Evolutionary conservation across 2,888 invertebrate genomes (phyloP).

Genomic region (Spatulosminthurus flaviceps): DNA sequence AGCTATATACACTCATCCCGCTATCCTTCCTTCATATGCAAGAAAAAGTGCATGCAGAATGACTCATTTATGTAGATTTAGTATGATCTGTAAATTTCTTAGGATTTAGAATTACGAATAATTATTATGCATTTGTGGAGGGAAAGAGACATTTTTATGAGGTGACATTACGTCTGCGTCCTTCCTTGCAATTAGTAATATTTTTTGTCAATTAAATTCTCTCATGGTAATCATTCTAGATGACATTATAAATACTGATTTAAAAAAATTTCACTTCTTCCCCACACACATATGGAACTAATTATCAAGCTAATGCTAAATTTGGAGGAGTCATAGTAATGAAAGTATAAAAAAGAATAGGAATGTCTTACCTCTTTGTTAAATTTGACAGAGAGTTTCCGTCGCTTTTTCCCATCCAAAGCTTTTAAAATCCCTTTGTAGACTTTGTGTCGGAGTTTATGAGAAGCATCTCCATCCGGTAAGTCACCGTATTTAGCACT

Average conservation of each 20-base stretch:
- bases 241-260: too few species aligned
- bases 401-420: constrained; percentile 53
- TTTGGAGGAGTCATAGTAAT: not conserved
- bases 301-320: not conserved
- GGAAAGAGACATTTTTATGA: too few species aligned
- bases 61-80: constrained; percentile 4
- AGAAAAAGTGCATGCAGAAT: not conserved
- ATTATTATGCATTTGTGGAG: too few species aligned
- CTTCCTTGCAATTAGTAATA: not conserved
- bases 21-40: too few species aligned
- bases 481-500: not conserved
- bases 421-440: constrained; percentile 57
- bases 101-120: not conserved
- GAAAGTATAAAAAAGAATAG: not conserved
- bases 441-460: not conserved
- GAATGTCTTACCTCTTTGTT: constrained; percentile 61
- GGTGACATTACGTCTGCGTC: not conserved
- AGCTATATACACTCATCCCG: too few species aligned
- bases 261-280: too few species aligned
- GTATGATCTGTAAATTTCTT: constrained; percentile 1
- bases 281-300: not conserved
- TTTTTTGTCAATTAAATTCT: not conserved
- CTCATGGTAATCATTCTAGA: not conserved
- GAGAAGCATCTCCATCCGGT: constrained; percentile 8
- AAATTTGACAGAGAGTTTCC: constrained; percentile 61